A percentile compares a stretch with the other conserved stretches of the same genome.
Conservation (phyloP, 2,113 vertebrate species). For the Monarcha castaneiventris region DNA sequence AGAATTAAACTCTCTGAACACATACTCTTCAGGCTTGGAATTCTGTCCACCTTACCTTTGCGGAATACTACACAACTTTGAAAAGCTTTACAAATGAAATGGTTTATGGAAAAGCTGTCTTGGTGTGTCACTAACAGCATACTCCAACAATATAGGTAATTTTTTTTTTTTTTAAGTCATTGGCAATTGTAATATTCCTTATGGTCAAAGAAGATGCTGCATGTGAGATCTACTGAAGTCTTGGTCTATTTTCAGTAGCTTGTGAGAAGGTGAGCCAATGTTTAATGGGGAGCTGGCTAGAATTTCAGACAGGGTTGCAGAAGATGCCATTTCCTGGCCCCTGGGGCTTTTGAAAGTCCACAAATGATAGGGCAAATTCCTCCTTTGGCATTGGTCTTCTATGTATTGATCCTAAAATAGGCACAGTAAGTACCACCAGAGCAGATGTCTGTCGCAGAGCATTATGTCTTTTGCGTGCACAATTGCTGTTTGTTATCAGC, state of each 20-base stretch:
- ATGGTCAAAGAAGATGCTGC: background rate
- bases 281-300: background rate
- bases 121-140: background rate
- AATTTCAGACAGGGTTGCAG: background rate
- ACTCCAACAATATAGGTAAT: background rate
- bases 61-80: background rate
- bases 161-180: background rate
- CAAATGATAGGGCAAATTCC: background rate
- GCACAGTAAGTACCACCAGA: background rate
- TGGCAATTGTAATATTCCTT: background rate
- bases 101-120: background rate
- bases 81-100: background rate
- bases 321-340: background rate
- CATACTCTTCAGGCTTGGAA: background rate
- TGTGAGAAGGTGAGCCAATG: background rate
- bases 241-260: background rate
- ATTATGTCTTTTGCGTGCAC: background rate
- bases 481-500: background rate
- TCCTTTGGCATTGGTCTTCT: background rate
- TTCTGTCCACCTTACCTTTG: background rate
- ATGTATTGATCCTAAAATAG: background rate
- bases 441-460: background rate
- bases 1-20: background rate
- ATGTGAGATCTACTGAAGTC: background rate
- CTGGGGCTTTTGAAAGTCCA: background rate